Base-by-base conservation (phyloP, 2,888 invertebrate genomes). In the Nephrotoma appendiculata region DNA sequence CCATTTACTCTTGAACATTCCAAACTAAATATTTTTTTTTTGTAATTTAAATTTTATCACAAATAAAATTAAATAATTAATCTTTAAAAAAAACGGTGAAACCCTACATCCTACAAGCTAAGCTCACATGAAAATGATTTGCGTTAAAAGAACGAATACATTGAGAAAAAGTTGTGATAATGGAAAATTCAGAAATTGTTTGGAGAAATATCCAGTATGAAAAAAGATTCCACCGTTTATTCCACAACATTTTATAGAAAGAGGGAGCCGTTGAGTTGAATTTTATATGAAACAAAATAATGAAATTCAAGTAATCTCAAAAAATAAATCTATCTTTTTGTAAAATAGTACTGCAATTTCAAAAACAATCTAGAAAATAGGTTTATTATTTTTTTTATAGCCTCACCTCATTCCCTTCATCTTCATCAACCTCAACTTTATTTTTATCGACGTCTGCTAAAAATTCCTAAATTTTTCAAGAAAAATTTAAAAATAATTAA, bases 1-100 rank as follows among this genome's bases (percentile, higher is more conserved):
- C 98, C 98, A 98, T 92, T 96, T 96, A 93, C 95, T 91, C 94
- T 92, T 93, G 90, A 92, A 90, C 90, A 91, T 90, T 87, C 90
- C 90, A 89, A 89, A 90, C 91, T 91, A 88, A 84, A 87, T 89
- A 88, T 87, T 86, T 87, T 87, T 87, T 87, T 87, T 87, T 86
- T 87, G 42, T 86, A 86, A 83, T 86, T 86, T 84, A 42, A 84
- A 12, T 41, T 84, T 84, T 84, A 41, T 84, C 83, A 84, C 57
- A 57, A 57, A 57, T 57, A 57, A 57, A 57, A 19, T 57, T 57
- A 57, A 57, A 57, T 57, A 57, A 19, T 57, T 31, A 19, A 57
- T 57, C 57, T 15, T 57, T 57, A 19, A 19, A 31, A n/a, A 57
- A 57, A 19, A 19, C 15, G 19, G 57, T 19, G 6, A 19, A 57